A percentile compares a stretch with the other conserved stretches of the same genome.
Conservation (phyloP, 2,113 vertebrate species). For the Hystrix cristata region DNA sequence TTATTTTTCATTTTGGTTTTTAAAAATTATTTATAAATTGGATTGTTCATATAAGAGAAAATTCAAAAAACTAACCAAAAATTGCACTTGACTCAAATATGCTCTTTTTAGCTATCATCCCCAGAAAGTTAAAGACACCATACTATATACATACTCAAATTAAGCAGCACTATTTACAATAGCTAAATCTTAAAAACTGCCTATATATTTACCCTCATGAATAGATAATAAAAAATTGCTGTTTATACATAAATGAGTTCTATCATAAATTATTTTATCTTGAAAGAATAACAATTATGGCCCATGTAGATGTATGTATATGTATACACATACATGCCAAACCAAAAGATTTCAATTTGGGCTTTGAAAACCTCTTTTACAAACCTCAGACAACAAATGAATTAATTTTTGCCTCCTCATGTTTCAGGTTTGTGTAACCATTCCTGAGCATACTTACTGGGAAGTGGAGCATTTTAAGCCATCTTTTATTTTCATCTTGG, state of each 20-base stretch:
- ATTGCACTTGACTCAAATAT: not conserved
- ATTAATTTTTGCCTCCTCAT: not conserved
- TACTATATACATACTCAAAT: not conserved
- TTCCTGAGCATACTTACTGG: not conserved
- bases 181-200: not conserved
- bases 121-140: not conserved
- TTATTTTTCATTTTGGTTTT: not conserved
- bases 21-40: not conserved
- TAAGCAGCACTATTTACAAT: not conserved
- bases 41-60: not conserved
- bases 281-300: not conserved
- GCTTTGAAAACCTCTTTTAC: not conserved
- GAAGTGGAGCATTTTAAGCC: not conserved
- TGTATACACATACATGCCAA: not conserved
- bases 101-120: not conserved
- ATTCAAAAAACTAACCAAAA: not conserved
- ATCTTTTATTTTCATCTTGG: not conserved
- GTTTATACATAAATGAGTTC: not conserved
- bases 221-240: not conserved
- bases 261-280: not conserved
- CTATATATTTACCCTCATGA: not conserved
- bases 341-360: not conserved
- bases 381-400: not conserved
- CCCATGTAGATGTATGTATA: not conserved
- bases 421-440: not conserved